phyloP scores from a whole-genome alignment of 2,888 invertebrate species.

The Hirtodrosophila cameraria region DNA sequence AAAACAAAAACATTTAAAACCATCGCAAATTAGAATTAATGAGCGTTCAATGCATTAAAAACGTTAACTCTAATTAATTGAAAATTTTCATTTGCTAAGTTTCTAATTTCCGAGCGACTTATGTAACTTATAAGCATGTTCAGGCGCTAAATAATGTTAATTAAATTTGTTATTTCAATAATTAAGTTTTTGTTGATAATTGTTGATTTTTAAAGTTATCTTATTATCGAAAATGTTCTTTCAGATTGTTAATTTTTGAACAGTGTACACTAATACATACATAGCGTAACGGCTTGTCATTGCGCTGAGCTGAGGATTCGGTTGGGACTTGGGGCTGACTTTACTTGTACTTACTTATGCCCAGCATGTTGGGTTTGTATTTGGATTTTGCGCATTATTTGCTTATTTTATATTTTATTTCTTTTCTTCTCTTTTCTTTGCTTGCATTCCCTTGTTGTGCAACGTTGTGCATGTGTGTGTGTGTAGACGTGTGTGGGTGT shows the following conservation, averaged over 20 bases:
- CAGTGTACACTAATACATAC: not conserved
- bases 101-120: too few species aligned
- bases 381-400: conserved; percentile 62
- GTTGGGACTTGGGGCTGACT: conserved; percentile 24
- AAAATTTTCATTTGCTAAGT: too few species aligned
- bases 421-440: not conserved
- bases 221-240: too few species aligned
- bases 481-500: conserved; percentile 8
- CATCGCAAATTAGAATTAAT: too few species aligned
- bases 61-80: too few species aligned
- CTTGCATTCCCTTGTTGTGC: conserved; percentile 11
- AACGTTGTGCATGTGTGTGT: conserved; percentile 1
- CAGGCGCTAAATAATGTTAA: too few species aligned
- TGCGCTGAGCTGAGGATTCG: conserved; percentile 31
- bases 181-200: too few species aligned
- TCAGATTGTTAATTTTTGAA: not conserved
- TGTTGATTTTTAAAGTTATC: too few species aligned
- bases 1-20: too few species aligned
- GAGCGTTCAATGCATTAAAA: too few species aligned
- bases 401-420: conserved; percentile 27
- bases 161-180: too few species aligned
- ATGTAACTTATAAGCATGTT: too few species aligned
- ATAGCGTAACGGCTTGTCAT: conserved; percentile 19
- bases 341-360: conserved; percentile 23
- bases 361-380: conserved; percentile 29